Conservation (phyloP, 2,797 vertebrate genomes). For the Spondyliosoma cantharus region DNA sequence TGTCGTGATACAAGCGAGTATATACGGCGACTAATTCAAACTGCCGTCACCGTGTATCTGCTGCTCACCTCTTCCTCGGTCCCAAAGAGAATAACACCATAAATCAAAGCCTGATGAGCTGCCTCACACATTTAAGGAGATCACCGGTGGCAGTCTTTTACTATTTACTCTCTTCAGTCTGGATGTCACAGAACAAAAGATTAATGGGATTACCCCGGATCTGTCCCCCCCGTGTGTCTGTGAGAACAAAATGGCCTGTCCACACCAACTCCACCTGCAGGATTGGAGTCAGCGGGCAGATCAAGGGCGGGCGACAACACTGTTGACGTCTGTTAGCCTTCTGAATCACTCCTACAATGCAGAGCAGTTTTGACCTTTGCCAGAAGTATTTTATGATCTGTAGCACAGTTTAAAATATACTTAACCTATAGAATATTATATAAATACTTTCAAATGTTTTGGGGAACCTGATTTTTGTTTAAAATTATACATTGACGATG, state of each 20-base stretch:
- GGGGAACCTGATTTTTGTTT: too few relatives aligned
- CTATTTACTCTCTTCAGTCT: conserved; percentile 55
- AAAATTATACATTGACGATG: too few relatives aligned
- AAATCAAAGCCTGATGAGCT: conserved; percentile 68
- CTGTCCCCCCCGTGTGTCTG: conserved; percentile 29
- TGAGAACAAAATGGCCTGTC: conserved; percentile 56
- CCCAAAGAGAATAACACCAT: conserved; percentile 47
- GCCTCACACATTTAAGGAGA: conserved; percentile 61
- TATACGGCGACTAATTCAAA: conserved; percentile 29
- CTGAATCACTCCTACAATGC: conserved; percentile 13
- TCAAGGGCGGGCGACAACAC: not conserved
- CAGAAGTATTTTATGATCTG: not conserved
- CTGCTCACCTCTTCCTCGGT: conserved; percentile 23
- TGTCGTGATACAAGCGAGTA: conserved; percentile 9
- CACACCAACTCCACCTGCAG: conserved; percentile 54
- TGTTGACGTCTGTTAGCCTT: conserved; percentile 38
- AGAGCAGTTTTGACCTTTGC: conserved; percentile 6
- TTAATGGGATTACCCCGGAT: conserved; percentile 58
- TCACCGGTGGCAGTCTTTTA: conserved; percentile 60
- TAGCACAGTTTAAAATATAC: not conserved
- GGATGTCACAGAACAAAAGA: conserved; percentile 58
- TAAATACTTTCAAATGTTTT: not conserved
- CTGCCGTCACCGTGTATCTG: conserved; percentile 49
- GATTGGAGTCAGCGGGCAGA: conserved; percentile 42
- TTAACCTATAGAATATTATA: not conserved